A percentile compares a stretch with the other conserved stretches of the same genome.
Conservation (phyloP, 2,797 vertebrate genomes). For the Paedocypris micromegethes region DNA sequence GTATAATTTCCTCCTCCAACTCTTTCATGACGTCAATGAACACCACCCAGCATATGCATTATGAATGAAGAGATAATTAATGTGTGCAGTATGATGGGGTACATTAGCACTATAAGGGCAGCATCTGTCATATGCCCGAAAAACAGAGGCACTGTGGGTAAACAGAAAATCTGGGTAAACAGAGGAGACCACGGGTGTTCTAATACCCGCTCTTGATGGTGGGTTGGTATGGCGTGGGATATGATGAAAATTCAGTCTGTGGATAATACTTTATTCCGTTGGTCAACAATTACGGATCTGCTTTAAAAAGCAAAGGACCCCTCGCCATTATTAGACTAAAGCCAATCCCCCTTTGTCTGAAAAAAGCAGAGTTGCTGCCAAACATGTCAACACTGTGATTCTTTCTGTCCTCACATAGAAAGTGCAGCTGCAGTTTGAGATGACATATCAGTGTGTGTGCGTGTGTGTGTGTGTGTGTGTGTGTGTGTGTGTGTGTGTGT, state of each 20-base stretch:
- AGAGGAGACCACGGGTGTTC: slow-evolving; percentile 45
- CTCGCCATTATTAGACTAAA: slow-evolving; percentile 75
- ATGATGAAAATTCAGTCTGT: slow-evolving; percentile 64
- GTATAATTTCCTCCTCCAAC: slow-evolving; percentile 34
- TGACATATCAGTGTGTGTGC: slow-evolving; percentile 1
- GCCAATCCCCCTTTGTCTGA: slow-evolving; percentile 66
- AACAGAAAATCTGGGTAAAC: slow-evolving; percentile 46
- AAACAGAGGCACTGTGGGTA: slow-evolving; percentile 39
- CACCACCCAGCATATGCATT: slow-evolving; percentile 45
- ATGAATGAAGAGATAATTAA: slow-evolving; percentile 49
- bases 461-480: not conserved
- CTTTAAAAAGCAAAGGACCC: slow-evolving; percentile 69
- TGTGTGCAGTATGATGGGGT: slow-evolving; percentile 29
- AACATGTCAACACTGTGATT: slow-evolving; percentile 65
- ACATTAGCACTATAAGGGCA: slow-evolving; percentile 48
- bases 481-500: not conserved
- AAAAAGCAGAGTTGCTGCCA: slow-evolving; percentile 58
- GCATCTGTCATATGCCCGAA: slow-evolving; percentile 35
- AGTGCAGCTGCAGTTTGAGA: slow-evolving; percentile 9
- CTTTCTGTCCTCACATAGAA: slow-evolving; percentile 22
- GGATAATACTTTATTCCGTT: slow-evolving; percentile 75
- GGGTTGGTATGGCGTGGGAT: slow-evolving; percentile 52
- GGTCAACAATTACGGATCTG: slow-evolving; percentile 73
- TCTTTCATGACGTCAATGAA: slow-evolving; percentile 46
- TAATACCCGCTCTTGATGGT: slow-evolving; percentile 39